phyloP scores from a whole-genome alignment of 2,113 vertebrate genomes.

The Cryptoleucopteryx plumbea region DNA sequence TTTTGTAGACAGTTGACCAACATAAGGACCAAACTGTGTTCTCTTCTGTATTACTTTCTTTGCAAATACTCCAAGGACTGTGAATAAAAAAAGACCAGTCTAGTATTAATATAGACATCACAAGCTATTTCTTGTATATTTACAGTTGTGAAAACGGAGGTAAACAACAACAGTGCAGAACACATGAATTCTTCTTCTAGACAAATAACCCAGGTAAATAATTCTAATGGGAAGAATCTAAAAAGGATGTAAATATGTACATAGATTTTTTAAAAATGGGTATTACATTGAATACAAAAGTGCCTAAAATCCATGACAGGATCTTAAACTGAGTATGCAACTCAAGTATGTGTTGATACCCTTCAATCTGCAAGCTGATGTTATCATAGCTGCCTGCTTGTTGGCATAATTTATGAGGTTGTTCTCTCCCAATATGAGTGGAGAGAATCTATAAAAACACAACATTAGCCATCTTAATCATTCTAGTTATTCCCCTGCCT shows the following conservation, averaged over 20 bases:
- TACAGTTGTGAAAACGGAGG: neutral
- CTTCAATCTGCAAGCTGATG: neutral
- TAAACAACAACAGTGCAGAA: neutral
- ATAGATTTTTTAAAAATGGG: neutral
- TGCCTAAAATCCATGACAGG: neutral
- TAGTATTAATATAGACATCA: neutral
- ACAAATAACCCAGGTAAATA: neutral
- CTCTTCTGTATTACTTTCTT: conserved; percentile 67
- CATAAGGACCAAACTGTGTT: conserved; percentile 61
- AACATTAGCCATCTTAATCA: neutral
- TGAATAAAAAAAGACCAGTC: neutral
- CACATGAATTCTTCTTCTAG: neutral
- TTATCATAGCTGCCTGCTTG: neutral
- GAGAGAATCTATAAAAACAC: neutral
- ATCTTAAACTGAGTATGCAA: neutral
- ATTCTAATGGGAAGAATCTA: neutral
- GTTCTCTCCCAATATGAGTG: neutral
- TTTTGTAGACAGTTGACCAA: conserved; percentile 63
- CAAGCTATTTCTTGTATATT: neutral
- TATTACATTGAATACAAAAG: neutral
- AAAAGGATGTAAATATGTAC: neutral
- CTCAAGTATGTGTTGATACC: neutral
- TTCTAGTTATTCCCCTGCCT: neutral
- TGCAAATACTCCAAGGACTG: conserved; percentile 64
- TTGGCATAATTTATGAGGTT: neutral